Percentiles rank a stretch among this genome's conserved stretches.
phyloP scores from a whole-genome alignment of 2,797 vertebrate genomes.

The Anas bahamensis region DNA sequence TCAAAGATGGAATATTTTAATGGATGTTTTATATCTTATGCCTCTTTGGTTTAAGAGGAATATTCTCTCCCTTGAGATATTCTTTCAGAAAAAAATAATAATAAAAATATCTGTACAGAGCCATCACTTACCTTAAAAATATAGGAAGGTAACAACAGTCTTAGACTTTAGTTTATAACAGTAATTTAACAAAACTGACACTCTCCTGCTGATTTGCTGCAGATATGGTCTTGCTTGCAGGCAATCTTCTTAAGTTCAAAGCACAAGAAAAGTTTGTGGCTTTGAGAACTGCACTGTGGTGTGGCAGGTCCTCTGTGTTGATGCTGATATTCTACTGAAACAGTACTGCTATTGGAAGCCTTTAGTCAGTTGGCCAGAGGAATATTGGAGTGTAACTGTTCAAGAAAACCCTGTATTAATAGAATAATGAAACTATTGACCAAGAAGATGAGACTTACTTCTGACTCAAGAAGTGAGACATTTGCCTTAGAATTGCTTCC shows the following conservation, averaged over 20 bases:
- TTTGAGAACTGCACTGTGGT: neutral
- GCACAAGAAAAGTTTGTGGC: neutral
- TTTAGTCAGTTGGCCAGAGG: neutral
- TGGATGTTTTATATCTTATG: neutral
- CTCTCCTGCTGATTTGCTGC: slow-evolving; percentile 19
- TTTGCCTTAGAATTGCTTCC: neutral
- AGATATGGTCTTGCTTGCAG: neutral
- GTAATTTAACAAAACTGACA: slow-evolving; percentile 43
- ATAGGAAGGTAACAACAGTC: neutral
- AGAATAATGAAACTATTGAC: neutral
- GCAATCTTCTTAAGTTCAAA: neutral
- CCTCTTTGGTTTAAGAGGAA: slow-evolving; percentile 4
- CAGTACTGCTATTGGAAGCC: neutral
- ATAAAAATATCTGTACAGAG: neutral
- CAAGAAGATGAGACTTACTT: neutral
- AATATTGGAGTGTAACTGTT: neutral
- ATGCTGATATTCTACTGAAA: neutral
- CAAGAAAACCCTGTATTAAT: neutral
- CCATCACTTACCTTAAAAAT: slow-evolving; percentile 38
- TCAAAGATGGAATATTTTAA: slow-evolving; percentile 38
- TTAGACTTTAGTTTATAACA: slow-evolving; percentile 15
- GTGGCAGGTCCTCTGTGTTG: neutral
- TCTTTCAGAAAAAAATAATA: neutral
- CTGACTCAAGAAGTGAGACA: neutral
- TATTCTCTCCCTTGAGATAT: neutral